Base-by-base conservation (phyloP, 2,888 invertebrate genomes). In the Pyrocoelia pectoralis region DNA sequence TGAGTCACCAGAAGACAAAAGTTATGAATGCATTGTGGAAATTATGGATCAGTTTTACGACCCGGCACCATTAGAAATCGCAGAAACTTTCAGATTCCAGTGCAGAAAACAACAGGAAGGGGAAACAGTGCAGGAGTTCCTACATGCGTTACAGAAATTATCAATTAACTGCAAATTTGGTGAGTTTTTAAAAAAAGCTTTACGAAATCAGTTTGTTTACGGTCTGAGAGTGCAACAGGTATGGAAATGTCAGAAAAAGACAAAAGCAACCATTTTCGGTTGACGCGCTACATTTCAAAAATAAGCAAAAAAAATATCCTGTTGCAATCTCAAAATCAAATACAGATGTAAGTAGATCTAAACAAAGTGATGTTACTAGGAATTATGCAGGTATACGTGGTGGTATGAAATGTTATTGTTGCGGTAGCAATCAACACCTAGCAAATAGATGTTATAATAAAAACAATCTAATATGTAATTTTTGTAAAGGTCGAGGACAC, bases 61-160 rank as follows among this genome's bases (percentile, higher is more conserved):
- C n/a, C n/a, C n/a, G n/a, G n/a, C n/a, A n/a, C n/a, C n/a, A n/a
- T n/a, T n/a, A n/a, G n/a, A n/a, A n/a, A n/a, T n/a, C n/a, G n/a
- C n/a, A n/a, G n/a, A n/a, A n/a, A n/a, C n/a, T n/a, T 13, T 24
- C 13, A n/a, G 51, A n/a, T 51, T 51, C 13, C 51, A 51, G 12
- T 33, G 5, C n/a, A n/a, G 51, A 15, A 51, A 29, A 13, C 15
- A 51, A 15, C 3, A 13, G 29, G 51, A 51, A 51, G 29, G 29
- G n/a, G 51, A 51, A 13, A 2, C 4, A 13, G 14, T 51, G 9
- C 28, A 24, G 5, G 33, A 51, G 10, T 51, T 5, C 15, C 6
- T 8, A 6, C 15, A 18, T 15, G 28, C 15, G 2, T 38, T 38
- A 38, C 48, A 48, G 18, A 48, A 18, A 18, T n/a, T 48, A 2